These are phyloP conservation scores for Ammodytes marinus DNA, from an alignment of 2,113 vertebrate genomes.

Conservation along the genomic window DNA sequence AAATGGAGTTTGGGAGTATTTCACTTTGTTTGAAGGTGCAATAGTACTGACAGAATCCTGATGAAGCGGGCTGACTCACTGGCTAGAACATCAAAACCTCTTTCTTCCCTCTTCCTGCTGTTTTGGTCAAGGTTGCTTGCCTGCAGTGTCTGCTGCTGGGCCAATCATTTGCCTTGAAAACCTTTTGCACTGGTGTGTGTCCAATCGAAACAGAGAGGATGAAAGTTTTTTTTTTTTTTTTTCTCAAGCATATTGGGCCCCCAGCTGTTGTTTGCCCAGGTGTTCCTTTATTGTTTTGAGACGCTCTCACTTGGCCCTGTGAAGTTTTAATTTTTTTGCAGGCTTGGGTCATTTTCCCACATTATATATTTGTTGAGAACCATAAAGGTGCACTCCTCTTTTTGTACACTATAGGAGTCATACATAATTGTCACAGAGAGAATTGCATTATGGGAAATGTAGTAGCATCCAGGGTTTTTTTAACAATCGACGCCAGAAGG, in stretches of 20 bases:
- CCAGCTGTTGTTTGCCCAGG: conserved; percentile 23
- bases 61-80: conserved; percentile 29
- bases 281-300: conserved; percentile 22
- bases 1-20: not conserved
- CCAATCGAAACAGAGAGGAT: conserved; percentile 32
- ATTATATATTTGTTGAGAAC: no score
- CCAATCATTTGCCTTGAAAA: conserved; percentile 48
- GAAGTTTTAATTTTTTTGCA: conserved; percentile 19
- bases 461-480: no score
- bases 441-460: no score
- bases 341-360: no score
- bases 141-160: conserved; percentile 41
- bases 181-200: not conserved
- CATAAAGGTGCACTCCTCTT: no score
- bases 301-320: not conserved
- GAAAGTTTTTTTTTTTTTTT: conserved; percentile 12
- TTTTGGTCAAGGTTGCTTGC: conserved; percentile 39
- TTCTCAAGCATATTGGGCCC: conserved; percentile 8
- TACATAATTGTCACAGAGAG: no score
- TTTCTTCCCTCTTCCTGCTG: not conserved
- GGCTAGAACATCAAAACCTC: conserved; percentile 1
- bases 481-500: no score
- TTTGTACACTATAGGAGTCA: no score
- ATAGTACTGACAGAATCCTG: conserved; percentile 9
- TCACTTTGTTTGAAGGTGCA: not conserved